These are phyloP conservation scores for Melanotaenia boesemani DNA, from an alignment of 2,797 vertebrate genomes.

Conservation along the genomic window DNA sequence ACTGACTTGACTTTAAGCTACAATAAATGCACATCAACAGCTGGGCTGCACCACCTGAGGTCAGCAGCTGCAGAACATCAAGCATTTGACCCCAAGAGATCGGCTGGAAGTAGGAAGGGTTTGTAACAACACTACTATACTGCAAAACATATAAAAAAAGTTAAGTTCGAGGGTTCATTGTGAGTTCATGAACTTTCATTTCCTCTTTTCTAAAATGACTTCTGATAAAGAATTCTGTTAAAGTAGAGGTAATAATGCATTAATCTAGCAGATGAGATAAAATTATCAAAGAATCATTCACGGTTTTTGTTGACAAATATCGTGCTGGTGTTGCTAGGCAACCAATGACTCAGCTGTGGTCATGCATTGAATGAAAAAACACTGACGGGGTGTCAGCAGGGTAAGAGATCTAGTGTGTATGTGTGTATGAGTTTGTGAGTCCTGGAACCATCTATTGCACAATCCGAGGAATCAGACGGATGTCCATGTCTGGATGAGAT, in stretches of 20 bases:
- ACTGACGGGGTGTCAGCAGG: slow-evolving; percentile 43
- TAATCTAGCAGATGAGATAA: slow-evolving; percentile 12
- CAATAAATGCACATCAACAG: slow-evolving; percentile 42
- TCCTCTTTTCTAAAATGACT: not conserved
- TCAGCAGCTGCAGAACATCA: slow-evolving; percentile 46
- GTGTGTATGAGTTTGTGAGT: slow-evolving; percentile 11
- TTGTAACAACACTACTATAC: slow-evolving; percentile 24
- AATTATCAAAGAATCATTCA: slow-evolving; percentile 35
- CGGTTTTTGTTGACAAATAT: slow-evolving; percentile 27
- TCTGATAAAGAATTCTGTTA: slow-evolving; percentile 11
- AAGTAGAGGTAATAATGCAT: slow-evolving; percentile 34
- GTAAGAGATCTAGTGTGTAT: slow-evolving; percentile 16
- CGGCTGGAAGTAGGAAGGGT: slow-evolving; percentile 27
- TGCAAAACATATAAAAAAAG: not conserved
- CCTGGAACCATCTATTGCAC: slow-evolving; percentile 66
- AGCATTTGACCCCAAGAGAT: slow-evolving; percentile 36
- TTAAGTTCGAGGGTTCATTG: slow-evolving; percentile 32
- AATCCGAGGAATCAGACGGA: slow-evolving; percentile 73
- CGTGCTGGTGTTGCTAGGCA: slow-evolving; percentile 19
- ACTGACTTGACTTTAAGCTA: slow-evolving; percentile 23
- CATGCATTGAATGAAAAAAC: slow-evolving; percentile 46
- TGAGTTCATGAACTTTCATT: slow-evolving; percentile 48
- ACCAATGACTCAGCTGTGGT: slow-evolving; percentile 35
- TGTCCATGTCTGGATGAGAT: slow-evolving; percentile 74
- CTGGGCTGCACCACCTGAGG: slow-evolving; percentile 22